Percentiles rank a stretch among this genome's conserved stretches.
Conservation (phyloP, 2,888 invertebrate genomes). For the Noctuana brunneofusca region DNA sequence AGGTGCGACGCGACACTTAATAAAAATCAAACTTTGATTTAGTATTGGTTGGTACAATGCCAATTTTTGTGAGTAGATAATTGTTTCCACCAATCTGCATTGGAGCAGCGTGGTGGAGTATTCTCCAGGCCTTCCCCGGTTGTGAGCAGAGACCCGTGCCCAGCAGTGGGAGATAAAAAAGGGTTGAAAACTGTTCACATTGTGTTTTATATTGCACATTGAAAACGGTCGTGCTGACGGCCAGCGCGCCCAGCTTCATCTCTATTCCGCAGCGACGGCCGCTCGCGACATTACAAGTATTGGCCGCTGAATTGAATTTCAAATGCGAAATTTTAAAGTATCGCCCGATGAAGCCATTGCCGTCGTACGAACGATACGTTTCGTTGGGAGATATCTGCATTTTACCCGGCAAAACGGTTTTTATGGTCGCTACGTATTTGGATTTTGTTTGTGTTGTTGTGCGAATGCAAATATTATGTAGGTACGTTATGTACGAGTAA, state of each 20-base stretch:
- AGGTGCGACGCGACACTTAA: constrained; percentile 1
- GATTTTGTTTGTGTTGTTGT: background rate
- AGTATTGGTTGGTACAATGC: background rate
- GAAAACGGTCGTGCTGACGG: background rate
- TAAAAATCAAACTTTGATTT: constrained; percentile 4
- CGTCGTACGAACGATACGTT: constrained; percentile 7
- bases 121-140: no score
- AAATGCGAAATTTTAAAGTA: constrained; percentile 52
- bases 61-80: background rate
- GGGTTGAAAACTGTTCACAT: no score
- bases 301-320: constrained; percentile 58
- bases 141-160: no score
- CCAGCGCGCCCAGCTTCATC: constrained; percentile 40
- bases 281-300: constrained; percentile 55
- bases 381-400: constrained; percentile 1
- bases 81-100: no score
- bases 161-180: no score
- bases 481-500: no score
- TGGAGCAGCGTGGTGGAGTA: no score
- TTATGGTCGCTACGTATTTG: background rate
- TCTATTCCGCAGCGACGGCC: constrained; percentile 54
- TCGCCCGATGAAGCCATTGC: constrained; percentile 19
- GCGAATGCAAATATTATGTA: background rate
- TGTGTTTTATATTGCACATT: no score
- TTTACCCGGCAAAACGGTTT: constrained; percentile 10